Base-by-base conservation (phyloP, 2,888 invertebrate species). In the Xanthia togata region DNA sequence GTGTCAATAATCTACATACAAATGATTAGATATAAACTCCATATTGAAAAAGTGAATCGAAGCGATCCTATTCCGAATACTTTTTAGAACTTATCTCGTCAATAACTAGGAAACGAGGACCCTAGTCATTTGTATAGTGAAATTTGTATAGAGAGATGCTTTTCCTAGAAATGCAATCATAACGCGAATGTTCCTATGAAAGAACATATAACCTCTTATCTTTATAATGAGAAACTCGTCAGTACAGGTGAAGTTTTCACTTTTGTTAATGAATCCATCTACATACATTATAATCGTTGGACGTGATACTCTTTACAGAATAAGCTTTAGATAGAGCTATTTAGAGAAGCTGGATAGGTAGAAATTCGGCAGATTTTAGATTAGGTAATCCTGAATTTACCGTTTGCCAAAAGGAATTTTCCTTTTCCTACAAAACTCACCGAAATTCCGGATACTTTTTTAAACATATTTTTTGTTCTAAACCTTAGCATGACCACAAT, bases 181-280 rank as follows among this genome's bases (percentile, higher is more conserved):
- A 64, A 70, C 63, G 47, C 55, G 44, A 14, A 12, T 44, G 71
- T 55, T 75, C 64, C 78, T 69, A 80, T 73, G 75, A 78, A 83
- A 78, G 69, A 77, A 84, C 63, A 79, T 81, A 81, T 76, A 81
- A 75, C 50, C 47, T 74, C 78, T 82, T 85, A 87, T 81, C 81
- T 85, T 2, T 35, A 68, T 85, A 87, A 87, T 86, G 76, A 83
- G 83, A 79, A 84, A 79, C 83, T 77, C 78, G 79, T 83, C 80
- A 75, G 78, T 69, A 70, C 63, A 70, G 35, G 67, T n/a, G 50
- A 73, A 69, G 84, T 76, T 89, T 89, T 89, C 89, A 89, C 89
- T 89, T 89, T 88, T 79, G 81, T 67, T 86, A 85, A 89, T 89
- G 85, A 84, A 87, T 88, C 50, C 73, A 84, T 89, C 82, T 84